Evolutionary conservation across 64 coral and sea anemone species (phyloP), one percentile per base, ranked within the genome.

Genomic region (Cladopsammia gracilis): DNA sequence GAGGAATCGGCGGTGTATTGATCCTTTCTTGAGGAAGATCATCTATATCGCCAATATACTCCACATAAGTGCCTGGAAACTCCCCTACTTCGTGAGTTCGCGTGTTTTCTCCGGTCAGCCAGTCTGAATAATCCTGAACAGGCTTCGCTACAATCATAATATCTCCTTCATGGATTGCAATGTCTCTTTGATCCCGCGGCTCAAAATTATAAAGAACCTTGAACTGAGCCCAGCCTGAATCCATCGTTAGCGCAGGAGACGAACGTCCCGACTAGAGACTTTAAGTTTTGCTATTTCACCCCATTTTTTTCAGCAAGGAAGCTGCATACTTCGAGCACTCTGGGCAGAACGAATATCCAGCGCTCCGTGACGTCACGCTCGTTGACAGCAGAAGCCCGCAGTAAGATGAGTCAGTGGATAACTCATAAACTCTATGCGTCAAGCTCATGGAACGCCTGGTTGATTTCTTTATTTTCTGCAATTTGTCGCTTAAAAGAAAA

Each of bases 21-120:
- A 65, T 76, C 48, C 11, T 48, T 49, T 76, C 79, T 7, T 85
- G 51, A 75, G 75, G 92, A 52, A 89, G 79, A 15, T 92, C 88
- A 7, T 95, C 85, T 70, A 88, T 64, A 57, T 98, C 92, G 26
- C 89, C 92, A 91, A 97, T 79, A 94, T 97, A 88, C 14, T 94
- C 89, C 70, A 94, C 88, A 89, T 98, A 95, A 25, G 82, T 98
- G 0, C 93, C 96, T 12, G 96, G 96, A 61, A 98, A 95, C 66
- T 98, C 93, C 23, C 96, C 96, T 0, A 88, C n/a, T 43, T 97
- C 92, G 10, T 74, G 25, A 8, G 96, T 97, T 50, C 93, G 58
- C 51, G 76, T 86, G 26, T 98, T 98, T 56, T 73, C 83, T 46
- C 93, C 96, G 2, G 91, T 70, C 46, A 98, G 75, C 96, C 96